Percentiles rank a stretch among this genome's conserved stretches.
Evolutionary conservation across 1,140 invertebrate genomes (phyloP).

Genomic region (Polypedilum vanderplanki): DNA sequence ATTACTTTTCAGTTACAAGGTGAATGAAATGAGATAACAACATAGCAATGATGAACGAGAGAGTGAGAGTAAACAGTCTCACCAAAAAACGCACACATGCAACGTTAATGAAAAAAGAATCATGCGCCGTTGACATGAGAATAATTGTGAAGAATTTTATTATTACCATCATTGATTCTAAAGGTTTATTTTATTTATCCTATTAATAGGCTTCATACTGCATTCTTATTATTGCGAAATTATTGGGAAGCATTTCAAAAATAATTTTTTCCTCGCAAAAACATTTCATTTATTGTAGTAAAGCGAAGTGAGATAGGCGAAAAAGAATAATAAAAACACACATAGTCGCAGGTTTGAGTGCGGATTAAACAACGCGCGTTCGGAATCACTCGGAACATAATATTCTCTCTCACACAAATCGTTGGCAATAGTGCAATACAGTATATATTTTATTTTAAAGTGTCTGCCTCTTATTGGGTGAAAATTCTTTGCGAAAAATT

Average conservation of each 20-base stretch:
- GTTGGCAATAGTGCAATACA: not conserved
- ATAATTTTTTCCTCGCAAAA: not conserved
- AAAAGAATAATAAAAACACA: conserved; percentile 2
- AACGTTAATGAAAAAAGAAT: no score
- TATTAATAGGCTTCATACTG: not conserved
- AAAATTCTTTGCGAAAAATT: conserved; percentile 7
- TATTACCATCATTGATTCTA: not conserved
- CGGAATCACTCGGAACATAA: not conserved
- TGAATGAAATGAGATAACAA: no score
- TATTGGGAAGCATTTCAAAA: not conserved
- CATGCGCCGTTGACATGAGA: not conserved
- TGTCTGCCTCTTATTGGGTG: conserved; percentile 10
- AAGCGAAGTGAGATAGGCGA: not conserved
- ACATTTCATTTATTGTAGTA: not conserved
- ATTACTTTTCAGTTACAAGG: no score
- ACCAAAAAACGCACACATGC: no score
- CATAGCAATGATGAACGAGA: no score
- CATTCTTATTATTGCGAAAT: not conserved
- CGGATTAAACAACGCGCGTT: not conserved
- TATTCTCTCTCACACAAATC: conserved; percentile 7
- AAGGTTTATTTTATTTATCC: conserved; percentile 8
- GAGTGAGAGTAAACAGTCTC: no score
- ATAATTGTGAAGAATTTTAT: not conserved
- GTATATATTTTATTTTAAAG: conserved; percentile 17
- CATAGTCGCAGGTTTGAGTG: not conserved